A percentile compares a stretch with the other conserved stretches of the same genome.
These are phyloP conservation scores for Numenius phaeopus DNA, from an alignment of 2,797 vertebrate species.

Conservation along the genomic window DNA sequence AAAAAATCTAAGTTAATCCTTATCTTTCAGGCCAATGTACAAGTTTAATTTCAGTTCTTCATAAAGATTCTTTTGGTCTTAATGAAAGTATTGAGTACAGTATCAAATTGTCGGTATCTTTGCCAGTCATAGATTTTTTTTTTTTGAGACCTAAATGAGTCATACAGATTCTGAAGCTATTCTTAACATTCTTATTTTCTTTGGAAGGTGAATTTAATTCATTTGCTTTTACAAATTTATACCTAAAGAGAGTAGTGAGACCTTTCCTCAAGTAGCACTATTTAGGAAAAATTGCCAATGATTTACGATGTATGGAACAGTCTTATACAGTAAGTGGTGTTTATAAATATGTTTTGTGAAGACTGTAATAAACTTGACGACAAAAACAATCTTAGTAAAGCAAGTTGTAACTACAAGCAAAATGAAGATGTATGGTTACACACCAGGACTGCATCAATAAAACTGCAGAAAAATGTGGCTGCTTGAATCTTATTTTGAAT, in stretches of 20 bases:
- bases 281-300: not conserved
- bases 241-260: conserved; percentile 11
- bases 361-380: not conserved
- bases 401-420: not conserved
- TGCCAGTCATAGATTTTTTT: conserved; percentile 58
- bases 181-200: conserved; percentile 39
- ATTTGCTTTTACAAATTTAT: conserved; percentile 44
- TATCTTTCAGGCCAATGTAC: not conserved
- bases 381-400: not conserved
- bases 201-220: conserved; percentile 42
- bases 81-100: not conserved
- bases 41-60: conserved; percentile 33
- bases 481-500: conserved; percentile 20
- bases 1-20: not conserved
- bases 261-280: not conserved
- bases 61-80: not conserved
- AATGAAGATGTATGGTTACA: conserved; percentile 8
- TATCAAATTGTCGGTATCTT: conserved; percentile 35
- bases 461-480: not conserved
- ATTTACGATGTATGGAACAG: not conserved
- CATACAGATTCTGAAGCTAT: conserved; percentile 2
- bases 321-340: not conserved
- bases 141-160: conserved; percentile 35
- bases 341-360: not conserved
- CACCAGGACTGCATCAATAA: conserved; percentile 31